Conservation (phyloP, 2,113 vertebrate genomes). For the Puma concolor region DNA sequence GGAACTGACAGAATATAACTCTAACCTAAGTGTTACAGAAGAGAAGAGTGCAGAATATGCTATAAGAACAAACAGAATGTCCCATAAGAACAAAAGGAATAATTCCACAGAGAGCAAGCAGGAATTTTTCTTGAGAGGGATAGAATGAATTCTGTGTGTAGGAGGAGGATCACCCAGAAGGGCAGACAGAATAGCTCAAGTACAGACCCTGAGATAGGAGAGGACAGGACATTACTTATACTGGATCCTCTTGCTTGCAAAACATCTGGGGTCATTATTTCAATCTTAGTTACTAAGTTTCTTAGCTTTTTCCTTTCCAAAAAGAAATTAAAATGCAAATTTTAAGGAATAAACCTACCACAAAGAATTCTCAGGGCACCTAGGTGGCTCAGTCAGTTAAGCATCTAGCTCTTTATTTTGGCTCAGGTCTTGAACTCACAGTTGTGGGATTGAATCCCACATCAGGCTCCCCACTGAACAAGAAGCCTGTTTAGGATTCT, state of each 20-base stretch:
- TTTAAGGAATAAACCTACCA: conserved; percentile 27
- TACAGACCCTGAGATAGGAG: background rate
- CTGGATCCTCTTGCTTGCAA: background rate
- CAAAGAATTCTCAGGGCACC: background rate
- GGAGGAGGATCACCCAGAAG: background rate
- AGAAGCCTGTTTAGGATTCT: no score
- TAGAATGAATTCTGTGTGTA: background rate
- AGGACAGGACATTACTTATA: background rate
- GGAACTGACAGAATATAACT: background rate
- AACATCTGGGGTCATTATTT: background rate
- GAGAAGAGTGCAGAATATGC: background rate
- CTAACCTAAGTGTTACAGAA: background rate
- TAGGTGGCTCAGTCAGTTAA: no score
- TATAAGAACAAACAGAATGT: background rate
- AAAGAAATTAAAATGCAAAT: conserved; percentile 38
- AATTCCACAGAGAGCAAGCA: background rate
- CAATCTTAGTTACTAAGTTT: conserved; percentile 44
- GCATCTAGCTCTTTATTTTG: no score
- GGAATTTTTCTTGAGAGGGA: background rate
- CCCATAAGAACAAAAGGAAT: background rate
- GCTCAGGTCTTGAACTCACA: no score
- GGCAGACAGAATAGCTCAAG: background rate
- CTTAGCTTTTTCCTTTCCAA: conserved; percentile 41
- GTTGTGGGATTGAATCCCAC: no score
- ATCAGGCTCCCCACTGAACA: no score